A percentile compares a stretch with the other conserved stretches of the same genome.
Evolutionary conservation across 1,140 invertebrate species (phyloP).

Genomic region (Drosophila sucinea): DNA sequence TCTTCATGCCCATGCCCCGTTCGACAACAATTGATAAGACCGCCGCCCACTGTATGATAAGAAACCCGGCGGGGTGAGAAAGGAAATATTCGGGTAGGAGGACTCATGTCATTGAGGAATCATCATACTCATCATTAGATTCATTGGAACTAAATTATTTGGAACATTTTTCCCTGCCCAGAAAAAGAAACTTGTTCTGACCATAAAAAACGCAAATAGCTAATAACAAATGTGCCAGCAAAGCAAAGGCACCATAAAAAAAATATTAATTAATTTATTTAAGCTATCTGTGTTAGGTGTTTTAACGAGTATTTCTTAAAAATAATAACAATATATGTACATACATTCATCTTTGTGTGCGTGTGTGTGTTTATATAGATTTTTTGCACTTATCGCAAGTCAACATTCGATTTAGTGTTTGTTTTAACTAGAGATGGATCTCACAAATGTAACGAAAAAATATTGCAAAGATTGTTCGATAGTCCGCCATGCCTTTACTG

Average conservation of each 20-base stretch:
- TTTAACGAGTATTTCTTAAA: conserved; percentile 35
- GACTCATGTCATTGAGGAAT: conserved; percentile 15
- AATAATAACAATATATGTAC: conserved; percentile 14
- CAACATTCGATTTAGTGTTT: conserved; percentile 43
- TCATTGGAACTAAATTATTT: not conserved
- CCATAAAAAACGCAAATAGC: conserved; percentile 18
- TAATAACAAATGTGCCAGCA: conserved; percentile 13
- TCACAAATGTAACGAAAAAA: not conserved
- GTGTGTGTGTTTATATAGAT: conserved; percentile 3
- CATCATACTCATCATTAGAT: not conserved
- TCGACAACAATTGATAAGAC: conserved; percentile 15
- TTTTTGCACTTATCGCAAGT: conserved; percentile 52
- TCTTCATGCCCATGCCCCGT: conserved; percentile 38
- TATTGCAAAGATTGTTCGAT: not conserved
- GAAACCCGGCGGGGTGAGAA: not conserved
- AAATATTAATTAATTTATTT: conserved; percentile 41
- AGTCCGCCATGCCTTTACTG: no score
- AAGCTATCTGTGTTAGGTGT: conserved; percentile 42
- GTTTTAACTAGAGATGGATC: conserved; percentile 2
- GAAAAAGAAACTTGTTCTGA: conserved; percentile 34
- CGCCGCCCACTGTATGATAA: conserved; percentile 14
- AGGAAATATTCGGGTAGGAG: not conserved
- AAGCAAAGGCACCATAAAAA: conserved; percentile 27
- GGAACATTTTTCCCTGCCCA: conserved; percentile 7
- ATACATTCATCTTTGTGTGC: not conserved